phyloP scores from a whole-genome alignment of 2,888 invertebrate species.

The Hydraecia micacea region DNA sequence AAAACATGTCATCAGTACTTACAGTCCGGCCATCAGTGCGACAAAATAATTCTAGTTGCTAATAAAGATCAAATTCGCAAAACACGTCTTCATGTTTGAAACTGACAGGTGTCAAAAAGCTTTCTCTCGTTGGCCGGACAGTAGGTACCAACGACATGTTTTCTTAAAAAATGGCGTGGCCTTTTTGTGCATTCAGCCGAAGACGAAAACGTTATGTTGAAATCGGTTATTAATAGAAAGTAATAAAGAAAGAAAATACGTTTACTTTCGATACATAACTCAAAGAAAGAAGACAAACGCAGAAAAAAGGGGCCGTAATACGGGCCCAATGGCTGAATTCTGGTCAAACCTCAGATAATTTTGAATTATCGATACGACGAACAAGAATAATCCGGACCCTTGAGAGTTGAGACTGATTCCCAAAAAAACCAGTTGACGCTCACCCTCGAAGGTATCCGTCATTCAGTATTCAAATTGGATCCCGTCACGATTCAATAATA shows the following conservation, averaged over 20 bases:
- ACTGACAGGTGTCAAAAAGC: too few relatives aligned
- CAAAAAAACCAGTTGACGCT: slow-evolving; percentile 34
- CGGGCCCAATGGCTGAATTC: neutral
- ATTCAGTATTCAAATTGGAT: slow-evolving; percentile 60
- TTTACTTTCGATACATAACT: too few relatives aligned
- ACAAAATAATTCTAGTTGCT: too few relatives aligned
- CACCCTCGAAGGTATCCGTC: slow-evolving; percentile 40
- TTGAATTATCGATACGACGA: neutral
- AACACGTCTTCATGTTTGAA: too few relatives aligned
- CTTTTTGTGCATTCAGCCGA: neutral
- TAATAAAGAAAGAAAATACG: neutral
- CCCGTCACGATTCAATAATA: slow-evolving; percentile 55
- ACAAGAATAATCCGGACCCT: neutral
- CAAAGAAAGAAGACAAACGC: neutral
- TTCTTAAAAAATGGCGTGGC: neutral
- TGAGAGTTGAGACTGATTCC: neutral
- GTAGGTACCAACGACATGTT: neutral
- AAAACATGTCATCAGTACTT: too few relatives aligned
- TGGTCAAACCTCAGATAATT: neutral
- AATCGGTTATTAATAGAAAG: slow-evolving; percentile 6
- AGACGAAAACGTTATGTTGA: neutral
- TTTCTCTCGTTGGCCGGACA: too few relatives aligned
- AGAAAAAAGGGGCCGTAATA: neutral
- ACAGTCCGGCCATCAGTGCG: too few relatives aligned
- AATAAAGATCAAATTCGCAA: too few relatives aligned